Conservation (phyloP, 2,888 invertebrate species). For the Micoletzkya japonica region DNA sequence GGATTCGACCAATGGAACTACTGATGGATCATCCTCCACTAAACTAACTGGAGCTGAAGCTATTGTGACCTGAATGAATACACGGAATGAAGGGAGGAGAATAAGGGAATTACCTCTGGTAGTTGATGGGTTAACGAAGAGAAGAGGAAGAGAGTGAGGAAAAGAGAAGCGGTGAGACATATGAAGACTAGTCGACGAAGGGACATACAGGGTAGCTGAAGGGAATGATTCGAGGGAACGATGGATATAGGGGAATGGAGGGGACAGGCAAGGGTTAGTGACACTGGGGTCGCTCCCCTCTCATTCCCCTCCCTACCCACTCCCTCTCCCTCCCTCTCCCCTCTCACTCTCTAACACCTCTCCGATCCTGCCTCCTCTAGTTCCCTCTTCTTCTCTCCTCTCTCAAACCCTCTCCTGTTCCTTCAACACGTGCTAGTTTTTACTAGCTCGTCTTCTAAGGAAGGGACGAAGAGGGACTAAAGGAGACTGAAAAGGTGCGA, state of each 20-base stretch:
- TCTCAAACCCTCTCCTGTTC: neutral
- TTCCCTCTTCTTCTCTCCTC: neutral
- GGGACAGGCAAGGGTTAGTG: neutral
- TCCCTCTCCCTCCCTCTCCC: too few relatives aligned
- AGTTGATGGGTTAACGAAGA: neutral
- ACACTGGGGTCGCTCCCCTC: neutral
- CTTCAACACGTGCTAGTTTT: too few relatives aligned
- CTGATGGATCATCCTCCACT: neutral
- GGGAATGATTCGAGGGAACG: too few relatives aligned
- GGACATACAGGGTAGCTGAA: conserved; percentile 17
- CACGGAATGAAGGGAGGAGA: neutral
- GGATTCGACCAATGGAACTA: neutral
- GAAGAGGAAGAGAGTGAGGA: conserved; percentile 20
- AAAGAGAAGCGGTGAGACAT: neutral
- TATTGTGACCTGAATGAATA: too few relatives aligned
- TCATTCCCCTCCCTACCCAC: neutral
- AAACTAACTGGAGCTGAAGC: too few relatives aligned
- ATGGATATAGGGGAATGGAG: neutral
- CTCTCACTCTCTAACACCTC: too few relatives aligned
- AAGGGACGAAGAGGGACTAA: too few relatives aligned
- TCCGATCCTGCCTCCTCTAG: neutral
- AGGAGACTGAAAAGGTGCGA: too few relatives aligned
- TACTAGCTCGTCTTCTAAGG: too few relatives aligned
- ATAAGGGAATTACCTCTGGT: neutral
- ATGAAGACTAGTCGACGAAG: conserved; percentile 11